Conservation (phyloP, 2,113 vertebrate genomes). For the Zosterops lateralis region DNA sequence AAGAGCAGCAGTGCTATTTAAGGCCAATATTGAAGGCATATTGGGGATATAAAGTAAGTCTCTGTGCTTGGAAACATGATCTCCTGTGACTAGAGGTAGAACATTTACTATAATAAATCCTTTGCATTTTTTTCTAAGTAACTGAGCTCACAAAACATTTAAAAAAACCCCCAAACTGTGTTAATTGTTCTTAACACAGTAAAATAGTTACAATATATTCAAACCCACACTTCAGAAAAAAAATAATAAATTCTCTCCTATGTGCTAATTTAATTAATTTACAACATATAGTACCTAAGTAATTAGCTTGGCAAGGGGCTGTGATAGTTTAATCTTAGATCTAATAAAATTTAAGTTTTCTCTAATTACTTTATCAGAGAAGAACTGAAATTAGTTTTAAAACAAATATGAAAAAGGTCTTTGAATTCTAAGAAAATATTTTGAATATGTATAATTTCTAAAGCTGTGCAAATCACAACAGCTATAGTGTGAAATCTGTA, state of each 20-base stretch:
- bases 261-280: not conserved
- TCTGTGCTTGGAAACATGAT: not conserved
- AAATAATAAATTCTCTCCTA: not conserved
- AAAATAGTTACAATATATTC: not conserved
- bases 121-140: not conserved
- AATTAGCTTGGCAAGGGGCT: not conserved
- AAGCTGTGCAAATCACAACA: not conserved
- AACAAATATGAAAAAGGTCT: not conserved
- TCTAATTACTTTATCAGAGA: not conserved
- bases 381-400: not conserved
- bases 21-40: not conserved
- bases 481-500: not conserved
- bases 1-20: not conserved
- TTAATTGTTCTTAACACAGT: not conserved
- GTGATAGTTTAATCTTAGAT: not conserved
- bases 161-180: not conserved
- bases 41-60: not conserved
- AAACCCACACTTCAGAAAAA: not conserved
- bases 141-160: not conserved
- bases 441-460: not conserved
- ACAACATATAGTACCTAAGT: not conserved
- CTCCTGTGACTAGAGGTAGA: not conserved
- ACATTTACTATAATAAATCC: not conserved
- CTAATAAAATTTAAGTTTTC: not conserved
- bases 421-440: not conserved